Evolutionary conservation across 2,113 vertebrate species (phyloP).

Genomic region (Zosterops lateralis): DNA sequence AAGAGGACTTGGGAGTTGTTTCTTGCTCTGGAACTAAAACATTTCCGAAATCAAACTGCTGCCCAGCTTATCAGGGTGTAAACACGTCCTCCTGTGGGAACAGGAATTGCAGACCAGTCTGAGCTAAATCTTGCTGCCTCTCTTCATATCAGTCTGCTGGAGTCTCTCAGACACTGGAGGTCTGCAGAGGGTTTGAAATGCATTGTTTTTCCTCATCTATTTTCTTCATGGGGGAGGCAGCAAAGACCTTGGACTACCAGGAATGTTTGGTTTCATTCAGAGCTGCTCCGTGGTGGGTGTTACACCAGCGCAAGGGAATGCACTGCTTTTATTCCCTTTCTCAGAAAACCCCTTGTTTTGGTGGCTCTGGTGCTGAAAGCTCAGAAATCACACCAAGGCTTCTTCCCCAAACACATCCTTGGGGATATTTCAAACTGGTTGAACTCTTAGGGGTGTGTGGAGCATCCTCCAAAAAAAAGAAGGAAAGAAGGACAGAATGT

Average conservation of each 20-base stretch:
- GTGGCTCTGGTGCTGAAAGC: background rate
- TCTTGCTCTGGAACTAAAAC: background rate
- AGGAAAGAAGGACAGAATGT: background rate
- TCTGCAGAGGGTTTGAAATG: background rate
- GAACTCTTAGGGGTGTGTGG: background rate
- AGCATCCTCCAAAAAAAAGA: no score
- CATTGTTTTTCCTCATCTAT: background rate
- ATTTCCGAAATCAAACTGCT: background rate
- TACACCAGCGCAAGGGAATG: background rate
- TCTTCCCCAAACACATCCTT: background rate
- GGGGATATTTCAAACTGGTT: background rate
- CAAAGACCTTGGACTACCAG: background rate
- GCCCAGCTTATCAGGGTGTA: background rate
- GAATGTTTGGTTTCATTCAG: background rate
- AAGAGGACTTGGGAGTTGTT: background rate
- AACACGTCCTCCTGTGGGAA: background rate
- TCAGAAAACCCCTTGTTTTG: background rate
- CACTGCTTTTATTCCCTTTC: background rate
- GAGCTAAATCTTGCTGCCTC: background rate
- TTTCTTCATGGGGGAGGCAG: background rate
- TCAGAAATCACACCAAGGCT: fast-evolving
- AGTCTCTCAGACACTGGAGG: background rate
- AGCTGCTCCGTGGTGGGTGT: background rate
- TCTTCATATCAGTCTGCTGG: background rate
- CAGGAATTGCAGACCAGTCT: background rate